These are phyloP conservation scores for Nebria ingens DNA, from an alignment of 1,140 invertebrate species.

Conservation along the genomic window DNA sequence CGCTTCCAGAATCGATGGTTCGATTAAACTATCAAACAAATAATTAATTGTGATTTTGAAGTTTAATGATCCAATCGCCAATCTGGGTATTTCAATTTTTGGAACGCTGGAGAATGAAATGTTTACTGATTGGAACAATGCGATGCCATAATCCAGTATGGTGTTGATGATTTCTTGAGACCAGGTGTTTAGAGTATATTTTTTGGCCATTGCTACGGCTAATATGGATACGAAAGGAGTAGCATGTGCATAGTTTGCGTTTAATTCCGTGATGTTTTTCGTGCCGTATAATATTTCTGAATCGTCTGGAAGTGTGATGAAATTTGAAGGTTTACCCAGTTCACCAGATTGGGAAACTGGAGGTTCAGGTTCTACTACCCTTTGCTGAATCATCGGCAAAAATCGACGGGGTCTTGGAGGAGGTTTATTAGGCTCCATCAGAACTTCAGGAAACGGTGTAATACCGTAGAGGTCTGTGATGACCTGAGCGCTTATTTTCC, in stretches of 20 bases:
- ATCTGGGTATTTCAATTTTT: conserved; percentile 35
- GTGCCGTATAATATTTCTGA: conserved; percentile 37
- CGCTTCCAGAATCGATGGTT: conserved; percentile 22
- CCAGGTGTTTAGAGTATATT: conserved; percentile 40
- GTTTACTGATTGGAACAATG: conserved; percentile 34
- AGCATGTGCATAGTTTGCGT: conserved; percentile 27
- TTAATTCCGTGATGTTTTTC: conserved; percentile 29
- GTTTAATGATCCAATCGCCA: conserved; percentile 28
- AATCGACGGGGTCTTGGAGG: background rate
- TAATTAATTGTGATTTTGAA: background rate
- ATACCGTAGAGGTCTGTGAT: background rate
- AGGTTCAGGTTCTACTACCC: background rate
- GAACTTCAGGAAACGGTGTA: background rate
- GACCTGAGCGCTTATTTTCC: background rate
- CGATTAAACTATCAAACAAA: conserved; percentile 19
- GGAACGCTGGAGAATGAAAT: conserved; percentile 34
- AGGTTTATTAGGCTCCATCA: background rate
- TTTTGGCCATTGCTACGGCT: conserved; percentile 41
- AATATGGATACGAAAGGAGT: conserved; percentile 43
- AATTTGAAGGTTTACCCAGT: conserved; percentile 37
- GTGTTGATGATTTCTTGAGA: conserved; percentile 38
- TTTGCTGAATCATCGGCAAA: background rate
- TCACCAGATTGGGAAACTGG: conserved; percentile 33
- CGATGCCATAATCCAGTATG: conserved; percentile 36
- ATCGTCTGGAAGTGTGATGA: conserved; percentile 38